phyloP scores from a whole-genome alignment of 2,797 vertebrate genomes.

The Danionella dracula region DNA sequence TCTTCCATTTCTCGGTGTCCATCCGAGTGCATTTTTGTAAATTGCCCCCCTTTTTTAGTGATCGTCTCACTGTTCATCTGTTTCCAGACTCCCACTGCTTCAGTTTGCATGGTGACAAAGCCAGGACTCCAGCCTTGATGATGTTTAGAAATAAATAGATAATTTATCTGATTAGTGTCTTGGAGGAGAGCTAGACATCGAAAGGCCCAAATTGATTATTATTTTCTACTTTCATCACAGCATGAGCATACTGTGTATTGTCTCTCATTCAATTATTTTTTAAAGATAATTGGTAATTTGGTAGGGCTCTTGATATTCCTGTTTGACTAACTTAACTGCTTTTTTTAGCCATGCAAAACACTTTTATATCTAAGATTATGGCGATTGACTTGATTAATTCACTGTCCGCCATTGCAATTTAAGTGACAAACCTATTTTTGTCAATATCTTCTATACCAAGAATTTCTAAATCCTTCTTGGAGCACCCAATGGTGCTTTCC shows the following conservation, averaged over 20 bases:
- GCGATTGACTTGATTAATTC: no score
- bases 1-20: constrained; percentile 48
- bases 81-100: constrained; percentile 34
- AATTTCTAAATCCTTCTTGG: no score
- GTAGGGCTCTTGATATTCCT: no score
- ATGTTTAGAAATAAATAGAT: constrained; percentile 88
- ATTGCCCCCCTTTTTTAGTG: not conserved
- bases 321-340: no score
- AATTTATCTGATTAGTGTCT: constrained; percentile 90
- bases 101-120: constrained; percentile 71
- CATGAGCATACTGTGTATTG: constrained; percentile 27
- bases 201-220: constrained; percentile 79
- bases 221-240: no score
- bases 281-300: no score
- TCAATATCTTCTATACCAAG: no score
- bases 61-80: not conserved
- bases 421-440: no score
- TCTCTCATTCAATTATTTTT: constrained; percentile 1
- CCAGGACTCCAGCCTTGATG: constrained; percentile 76
- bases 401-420: no score
- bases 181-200: constrained; percentile 69
- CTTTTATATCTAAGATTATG: no score
- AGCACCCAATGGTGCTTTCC: no score
- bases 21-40: constrained; percentile 49
- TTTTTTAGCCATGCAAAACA: no score